Evolutionary conservation across 2,113 vertebrate genomes (phyloP), one percentile per base, ranked within the genome.

Genomic region (Diglossa brunneiventris): DNA sequence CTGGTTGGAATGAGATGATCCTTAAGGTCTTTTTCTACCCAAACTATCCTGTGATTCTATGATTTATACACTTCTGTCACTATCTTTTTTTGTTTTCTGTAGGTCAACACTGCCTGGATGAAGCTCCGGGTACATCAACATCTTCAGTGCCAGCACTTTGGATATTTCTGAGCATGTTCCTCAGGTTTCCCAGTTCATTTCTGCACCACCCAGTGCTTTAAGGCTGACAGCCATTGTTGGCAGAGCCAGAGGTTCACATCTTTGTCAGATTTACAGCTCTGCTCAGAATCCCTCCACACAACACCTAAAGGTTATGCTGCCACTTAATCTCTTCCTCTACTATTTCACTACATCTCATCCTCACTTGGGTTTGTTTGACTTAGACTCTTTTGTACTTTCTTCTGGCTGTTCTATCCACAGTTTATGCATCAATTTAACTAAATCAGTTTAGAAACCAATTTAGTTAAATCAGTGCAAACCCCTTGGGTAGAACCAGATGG

Each of bases 361-460:
- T 84, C 69, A 26, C 37, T 61, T 82, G 39, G 15, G n/a, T 85
- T 93, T 72, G 30, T 93, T 85, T 94, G 78, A 80, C 70, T 96
- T 79, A 53, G n/a, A 44, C 14, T 61, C 41, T 85, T 86, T 73
- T 72, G 49, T 64, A 37, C 64, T 87, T 92, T 95, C 62, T 96
- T 76, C 70, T 93, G 70, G 28, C 85, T 83, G 49, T 49, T 90
- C 84, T 66, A 69, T 8, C 11, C 81, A 87, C 53, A 68, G 85
- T 83, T 75, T 72, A 68, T 85, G 74, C 55, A 94, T 58, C 58
- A 90, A 41, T 94, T 94, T 92, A 93, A 91, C 78, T 82, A 79
- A 93, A 93, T 93, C 94, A 69, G 84, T 90, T 95, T 94, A 95
- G 87, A 96, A 96, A 90, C 70, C 41, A 80, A 95, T 95, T 95